These are phyloP conservation scores for Spinibarbus caldwelli DNA, from an alignment of 2,797 vertebrate species.

Conservation along the genomic window DNA sequence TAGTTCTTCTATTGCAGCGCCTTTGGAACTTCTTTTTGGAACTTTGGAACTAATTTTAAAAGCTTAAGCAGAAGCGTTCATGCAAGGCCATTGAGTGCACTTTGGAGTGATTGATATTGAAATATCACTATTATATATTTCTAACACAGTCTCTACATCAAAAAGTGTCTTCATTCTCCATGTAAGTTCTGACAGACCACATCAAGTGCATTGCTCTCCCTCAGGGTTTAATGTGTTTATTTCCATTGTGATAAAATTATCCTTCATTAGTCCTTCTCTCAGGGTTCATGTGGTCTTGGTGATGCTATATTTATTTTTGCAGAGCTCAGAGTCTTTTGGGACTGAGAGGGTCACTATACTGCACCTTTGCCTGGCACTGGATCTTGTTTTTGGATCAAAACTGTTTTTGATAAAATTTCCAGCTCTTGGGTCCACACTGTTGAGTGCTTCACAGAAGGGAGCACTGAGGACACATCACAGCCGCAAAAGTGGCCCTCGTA, in stretches of 20 bases:
- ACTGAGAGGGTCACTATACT: constrained; percentile 40
- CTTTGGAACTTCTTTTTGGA: not conserved
- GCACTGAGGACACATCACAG: too few species aligned
- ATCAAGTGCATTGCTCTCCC: constrained; percentile 41
- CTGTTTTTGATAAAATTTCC: constrained; percentile 47
- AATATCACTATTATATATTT: constrained; percentile 17
- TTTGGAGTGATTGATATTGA: not conserved
- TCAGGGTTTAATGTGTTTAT: constrained; percentile 52
- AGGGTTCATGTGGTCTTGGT: constrained; percentile 31
- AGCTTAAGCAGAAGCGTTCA: not conserved
- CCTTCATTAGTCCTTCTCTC: constrained; percentile 49
- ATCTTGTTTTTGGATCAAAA: too few species aligned
- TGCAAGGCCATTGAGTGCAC: not conserved
- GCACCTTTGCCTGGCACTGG: constrained; percentile 50
- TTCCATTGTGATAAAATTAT: constrained; percentile 57
- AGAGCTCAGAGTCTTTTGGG: constrained; percentile 42
- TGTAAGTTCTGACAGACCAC: constrained; percentile 34
- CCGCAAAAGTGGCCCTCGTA: too few species aligned
- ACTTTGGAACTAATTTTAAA: not conserved
- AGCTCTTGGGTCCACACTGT: constrained; percentile 22
- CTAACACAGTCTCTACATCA: constrained; percentile 16
- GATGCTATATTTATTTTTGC: constrained; percentile 57
- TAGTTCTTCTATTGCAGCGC: not conserved
- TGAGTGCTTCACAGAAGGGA: constrained; percentile 7
- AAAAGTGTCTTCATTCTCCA: not conserved